Percentiles rank a stretch among this genome's conserved stretches.
Evolutionary conservation across 2,888 invertebrate species (phyloP).

Genomic region (Entomobrya multifasciata): DNA sequence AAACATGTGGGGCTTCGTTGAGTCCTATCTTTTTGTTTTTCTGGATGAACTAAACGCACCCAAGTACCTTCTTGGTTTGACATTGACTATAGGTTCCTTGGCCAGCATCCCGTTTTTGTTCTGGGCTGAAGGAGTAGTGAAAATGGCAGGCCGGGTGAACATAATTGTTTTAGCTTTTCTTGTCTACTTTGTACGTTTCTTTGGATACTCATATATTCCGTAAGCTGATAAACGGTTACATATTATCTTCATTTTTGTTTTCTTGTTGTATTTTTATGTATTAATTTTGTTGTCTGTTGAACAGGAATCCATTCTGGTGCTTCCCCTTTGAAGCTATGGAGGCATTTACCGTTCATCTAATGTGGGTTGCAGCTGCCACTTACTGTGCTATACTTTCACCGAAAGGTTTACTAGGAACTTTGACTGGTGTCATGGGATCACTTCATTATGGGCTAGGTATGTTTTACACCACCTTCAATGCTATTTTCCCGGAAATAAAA

Average conservation of each 20-base stretch:
- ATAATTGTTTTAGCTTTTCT: slow-evolving; percentile 92
- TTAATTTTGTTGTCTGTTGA: slow-evolving; percentile 2
- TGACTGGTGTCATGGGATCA: slow-evolving; percentile 93
- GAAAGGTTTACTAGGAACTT: slow-evolving; percentile 90
- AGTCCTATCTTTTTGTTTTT: slow-evolving; percentile 93
- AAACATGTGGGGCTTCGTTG: slow-evolving; percentile 94
- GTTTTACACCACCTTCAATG: slow-evolving; percentile 70
- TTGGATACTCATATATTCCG: slow-evolving; percentile 93
- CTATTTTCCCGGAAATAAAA: slow-evolving; percentile 8
- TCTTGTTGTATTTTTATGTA: not conserved
- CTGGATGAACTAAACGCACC: slow-evolving; percentile 91
- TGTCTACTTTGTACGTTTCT: slow-evolving; percentile 90
- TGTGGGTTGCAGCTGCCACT: slow-evolving; percentile 95
- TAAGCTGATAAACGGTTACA: slow-evolving; percentile 82
- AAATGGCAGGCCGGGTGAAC: slow-evolving; percentile 90
- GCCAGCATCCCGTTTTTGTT: slow-evolving; percentile 92
- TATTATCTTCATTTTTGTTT: not conserved
- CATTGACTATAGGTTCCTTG: slow-evolving; percentile 91
- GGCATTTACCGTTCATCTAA: slow-evolving; percentile 91
- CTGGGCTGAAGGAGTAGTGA: slow-evolving; percentile 91
- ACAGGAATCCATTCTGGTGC: slow-evolving; percentile 93
- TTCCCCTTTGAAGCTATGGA: slow-evolving; percentile 94
- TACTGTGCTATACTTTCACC: slow-evolving; percentile 93
- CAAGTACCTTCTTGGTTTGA: slow-evolving; percentile 90
- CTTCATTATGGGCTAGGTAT: slow-evolving; percentile 93